phyloP scores from a whole-genome alignment of 1,140 invertebrate genomes.

The Branchinecta lynchi region DNA sequence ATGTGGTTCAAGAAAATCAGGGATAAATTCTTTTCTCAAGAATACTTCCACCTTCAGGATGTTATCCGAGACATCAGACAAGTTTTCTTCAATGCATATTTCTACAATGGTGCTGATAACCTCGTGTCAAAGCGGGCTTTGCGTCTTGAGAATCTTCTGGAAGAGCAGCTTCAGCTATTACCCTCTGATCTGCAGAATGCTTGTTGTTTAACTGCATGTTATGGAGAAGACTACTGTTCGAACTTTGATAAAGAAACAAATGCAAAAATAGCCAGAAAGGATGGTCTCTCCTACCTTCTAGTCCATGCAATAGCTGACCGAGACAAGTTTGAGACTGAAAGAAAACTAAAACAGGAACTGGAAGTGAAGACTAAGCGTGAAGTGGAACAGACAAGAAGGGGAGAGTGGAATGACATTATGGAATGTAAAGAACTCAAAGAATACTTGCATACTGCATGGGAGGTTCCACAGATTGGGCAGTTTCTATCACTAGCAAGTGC shows the following conservation, averaged over 20 bases:
- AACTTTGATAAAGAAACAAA: background rate
- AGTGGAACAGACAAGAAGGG: background rate
- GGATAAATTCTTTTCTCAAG: background rate
- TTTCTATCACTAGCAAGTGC: background rate
- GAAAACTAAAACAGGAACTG: background rate
- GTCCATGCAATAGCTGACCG: background rate
- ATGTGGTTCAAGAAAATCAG: constrained; percentile 11
- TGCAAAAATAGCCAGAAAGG: background rate
- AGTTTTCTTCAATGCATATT: background rate
- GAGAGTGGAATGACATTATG: background rate
- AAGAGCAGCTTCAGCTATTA: background rate
- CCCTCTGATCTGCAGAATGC: background rate
- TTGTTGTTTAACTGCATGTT: background rate
- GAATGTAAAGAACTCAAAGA: background rate
- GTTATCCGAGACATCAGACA: background rate
- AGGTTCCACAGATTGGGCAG: background rate
- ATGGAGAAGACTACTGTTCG: background rate
- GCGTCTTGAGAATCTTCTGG: background rate
- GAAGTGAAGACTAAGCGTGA: background rate
- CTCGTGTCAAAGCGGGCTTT: background rate
- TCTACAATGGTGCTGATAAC: background rate
- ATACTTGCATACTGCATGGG: background rate
- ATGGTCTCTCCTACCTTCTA: background rate
- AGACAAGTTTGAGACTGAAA: background rate
- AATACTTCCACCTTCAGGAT: background rate